A percentile compares a stretch with the other conserved stretches of the same genome.
phyloP scores from a whole-genome alignment of 2,113 vertebrate genomes.

The Fulica atra region DNA sequence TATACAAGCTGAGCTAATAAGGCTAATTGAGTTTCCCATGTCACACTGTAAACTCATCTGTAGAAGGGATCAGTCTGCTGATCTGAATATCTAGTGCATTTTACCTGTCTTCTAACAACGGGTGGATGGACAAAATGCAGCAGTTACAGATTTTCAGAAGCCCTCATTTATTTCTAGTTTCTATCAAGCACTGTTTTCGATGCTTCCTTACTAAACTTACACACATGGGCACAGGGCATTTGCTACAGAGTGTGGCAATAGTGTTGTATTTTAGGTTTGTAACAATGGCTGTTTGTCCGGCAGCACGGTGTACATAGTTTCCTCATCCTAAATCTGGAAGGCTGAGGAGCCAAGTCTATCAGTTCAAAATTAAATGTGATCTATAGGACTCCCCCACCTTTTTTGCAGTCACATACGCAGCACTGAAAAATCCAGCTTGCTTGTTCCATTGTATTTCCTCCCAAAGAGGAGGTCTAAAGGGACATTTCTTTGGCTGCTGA shows the following conservation, averaged over 20 bases:
- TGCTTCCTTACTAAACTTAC: neutral
- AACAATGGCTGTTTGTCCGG: neutral
- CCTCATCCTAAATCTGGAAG: neutral
- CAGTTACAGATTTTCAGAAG: neutral
- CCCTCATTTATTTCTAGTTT: neutral
- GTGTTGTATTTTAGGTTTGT: neutral
- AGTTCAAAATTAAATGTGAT: neutral
- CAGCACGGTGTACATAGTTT: neutral
- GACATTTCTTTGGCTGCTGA: slow-evolving; percentile 28
- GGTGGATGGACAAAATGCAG: neutral
- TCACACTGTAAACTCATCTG: neutral
- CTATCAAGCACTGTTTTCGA: neutral
- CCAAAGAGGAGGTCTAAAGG: slow-evolving; percentile 15
- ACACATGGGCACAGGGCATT: neutral
- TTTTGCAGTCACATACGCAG: neutral
- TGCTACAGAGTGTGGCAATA: neutral
- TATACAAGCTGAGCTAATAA: neutral
- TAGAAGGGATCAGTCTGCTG: neutral
- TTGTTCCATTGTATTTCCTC: slow-evolving; percentile 25
- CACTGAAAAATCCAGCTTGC: neutral
- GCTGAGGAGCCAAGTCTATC: neutral
- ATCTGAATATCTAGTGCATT: neutral
- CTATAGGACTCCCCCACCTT: neutral
- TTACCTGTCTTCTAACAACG: neutral
- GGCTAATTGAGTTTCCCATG: neutral